Percentiles rank a stretch among this genome's conserved stretches.
phyloP scores from a whole-genome alignment of 1,140 invertebrate species.

The Bombus waltoni region DNA sequence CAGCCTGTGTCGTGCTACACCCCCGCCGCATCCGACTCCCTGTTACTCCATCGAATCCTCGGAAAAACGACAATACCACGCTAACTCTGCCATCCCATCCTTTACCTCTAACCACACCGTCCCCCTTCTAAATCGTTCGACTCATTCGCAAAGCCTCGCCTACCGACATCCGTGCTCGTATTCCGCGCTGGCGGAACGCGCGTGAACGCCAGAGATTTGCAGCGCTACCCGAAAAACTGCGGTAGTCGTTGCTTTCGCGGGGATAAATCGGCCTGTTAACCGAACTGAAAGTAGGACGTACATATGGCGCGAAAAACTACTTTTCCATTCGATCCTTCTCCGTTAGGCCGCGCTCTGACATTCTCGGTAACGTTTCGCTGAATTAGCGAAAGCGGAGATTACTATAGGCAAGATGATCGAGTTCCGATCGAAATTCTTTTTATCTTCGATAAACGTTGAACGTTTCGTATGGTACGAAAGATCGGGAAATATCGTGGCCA shows the following conservation, averaged over 20 bases:
- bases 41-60: slow-evolving; percentile 34
- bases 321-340: slow-evolving; percentile 1
- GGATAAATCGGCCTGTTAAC: slow-evolving; percentile 62
- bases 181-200: slow-evolving; percentile 42
- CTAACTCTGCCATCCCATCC: neutral
- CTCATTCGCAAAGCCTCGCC: slow-evolving; percentile 25
- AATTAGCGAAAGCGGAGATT: slow-evolving; percentile 15
- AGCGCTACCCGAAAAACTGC: slow-evolving; percentile 48
- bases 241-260: slow-evolving; percentile 55
- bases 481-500: too few relatives aligned
- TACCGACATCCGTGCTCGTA: slow-evolving; percentile 55
- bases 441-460: too few relatives aligned
- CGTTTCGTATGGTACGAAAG: too few relatives aligned
- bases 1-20: slow-evolving; percentile 26
- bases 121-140: slow-evolving; percentile 44
- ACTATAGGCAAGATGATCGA: neutral
- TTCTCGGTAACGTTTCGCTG: neutral
- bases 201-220: slow-evolving; percentile 44
- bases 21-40: slow-evolving; percentile 16
- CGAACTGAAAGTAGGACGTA: slow-evolving; percentile 33
- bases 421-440: neutral
- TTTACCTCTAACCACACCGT: neutral
- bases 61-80: slow-evolving; percentile 43
- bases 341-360: neutral
- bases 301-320: slow-evolving; percentile 31